These are phyloP conservation scores for Bombus pyrosoma DNA, from an alignment of 1,140 invertebrate species.

Conservation along the genomic window DNA sequence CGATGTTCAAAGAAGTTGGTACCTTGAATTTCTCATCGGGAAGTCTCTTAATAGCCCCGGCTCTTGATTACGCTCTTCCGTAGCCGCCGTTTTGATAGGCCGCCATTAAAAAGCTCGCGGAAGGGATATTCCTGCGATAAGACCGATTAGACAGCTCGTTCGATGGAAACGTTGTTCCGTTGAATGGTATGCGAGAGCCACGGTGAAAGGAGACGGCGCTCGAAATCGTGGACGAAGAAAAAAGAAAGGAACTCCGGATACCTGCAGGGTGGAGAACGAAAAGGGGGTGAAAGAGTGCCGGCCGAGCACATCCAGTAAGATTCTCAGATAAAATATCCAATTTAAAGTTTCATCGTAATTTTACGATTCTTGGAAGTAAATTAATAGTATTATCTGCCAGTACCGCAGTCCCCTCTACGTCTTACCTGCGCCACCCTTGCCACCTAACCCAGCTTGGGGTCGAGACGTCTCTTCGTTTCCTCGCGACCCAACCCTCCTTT, in stretches of 20 bases:
- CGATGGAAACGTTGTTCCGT: constrained; percentile 66
- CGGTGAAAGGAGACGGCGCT: not conserved
- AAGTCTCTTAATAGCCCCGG: constrained; percentile 7
- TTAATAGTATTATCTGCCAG: constrained; percentile 79
- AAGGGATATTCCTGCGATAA: constrained; percentile 58
- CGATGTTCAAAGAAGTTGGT: not conserved
- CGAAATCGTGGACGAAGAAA: not conserved
- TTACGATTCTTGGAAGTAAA: constrained; percentile 80
- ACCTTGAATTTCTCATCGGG: not conserved
- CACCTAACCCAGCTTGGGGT: not conserved
- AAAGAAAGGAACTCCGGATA: not conserved
- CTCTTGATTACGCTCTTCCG: constrained; percentile 34
- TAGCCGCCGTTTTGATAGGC: constrained; percentile 26
- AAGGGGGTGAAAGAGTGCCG: constrained; percentile 14
- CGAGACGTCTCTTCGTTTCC: constrained; percentile 17
- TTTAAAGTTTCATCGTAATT: constrained; percentile 82
- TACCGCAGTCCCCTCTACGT: constrained; percentile 37
- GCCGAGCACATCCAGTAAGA: constrained; percentile 64
- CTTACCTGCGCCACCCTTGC: constrained; percentile 14
- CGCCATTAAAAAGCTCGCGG: constrained; percentile 52
- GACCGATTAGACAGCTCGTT: constrained; percentile 66
- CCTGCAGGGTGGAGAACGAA: not conserved
- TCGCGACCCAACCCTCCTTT: not conserved
- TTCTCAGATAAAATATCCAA: constrained; percentile 80
- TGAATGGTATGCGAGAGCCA: constrained; percentile 51